Evolutionary conservation across 2,113 vertebrate genomes (phyloP).

Genomic region (Varanus salvator): DNA sequence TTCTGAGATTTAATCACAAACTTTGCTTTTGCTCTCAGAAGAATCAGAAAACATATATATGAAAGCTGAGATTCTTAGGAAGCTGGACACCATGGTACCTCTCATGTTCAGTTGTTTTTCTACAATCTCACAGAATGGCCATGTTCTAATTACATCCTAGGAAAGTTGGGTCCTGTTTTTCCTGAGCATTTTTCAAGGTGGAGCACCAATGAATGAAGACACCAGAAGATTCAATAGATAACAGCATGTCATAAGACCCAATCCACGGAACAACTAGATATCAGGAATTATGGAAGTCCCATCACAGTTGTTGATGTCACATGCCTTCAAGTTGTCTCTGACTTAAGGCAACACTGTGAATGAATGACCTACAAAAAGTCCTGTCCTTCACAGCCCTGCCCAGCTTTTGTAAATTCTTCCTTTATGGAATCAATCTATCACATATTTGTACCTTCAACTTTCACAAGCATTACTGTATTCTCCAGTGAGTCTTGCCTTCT

Average conservation of each 20-base stretch:
- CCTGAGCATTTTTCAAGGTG: neutral
- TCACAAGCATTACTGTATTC: too few species aligned
- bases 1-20: too few species aligned
- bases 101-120: neutral
- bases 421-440: too few species aligned
- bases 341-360: too few species aligned
- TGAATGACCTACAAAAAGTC: too few species aligned
- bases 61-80: neutral
- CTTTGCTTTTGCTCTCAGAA: too few species aligned
- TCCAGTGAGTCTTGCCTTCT: too few species aligned
- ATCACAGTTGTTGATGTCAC: neutral
- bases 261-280: neutral
- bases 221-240: neutral
- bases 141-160: neutral
- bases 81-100: neutral
- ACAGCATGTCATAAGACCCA: neutral
- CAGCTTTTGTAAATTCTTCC: too few species aligned
- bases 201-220: neutral
- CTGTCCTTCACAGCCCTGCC: too few species aligned
- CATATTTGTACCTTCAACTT: too few species aligned
- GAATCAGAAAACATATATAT: too few species aligned
- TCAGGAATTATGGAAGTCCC: neutral
- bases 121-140: neutral
- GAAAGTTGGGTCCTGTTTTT: neutral
- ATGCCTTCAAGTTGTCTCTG: too few species aligned